These are phyloP conservation scores for Microdon myrmicae DNA, from an alignment of 2,888 invertebrate genomes.

Conservation along the genomic window DNA sequence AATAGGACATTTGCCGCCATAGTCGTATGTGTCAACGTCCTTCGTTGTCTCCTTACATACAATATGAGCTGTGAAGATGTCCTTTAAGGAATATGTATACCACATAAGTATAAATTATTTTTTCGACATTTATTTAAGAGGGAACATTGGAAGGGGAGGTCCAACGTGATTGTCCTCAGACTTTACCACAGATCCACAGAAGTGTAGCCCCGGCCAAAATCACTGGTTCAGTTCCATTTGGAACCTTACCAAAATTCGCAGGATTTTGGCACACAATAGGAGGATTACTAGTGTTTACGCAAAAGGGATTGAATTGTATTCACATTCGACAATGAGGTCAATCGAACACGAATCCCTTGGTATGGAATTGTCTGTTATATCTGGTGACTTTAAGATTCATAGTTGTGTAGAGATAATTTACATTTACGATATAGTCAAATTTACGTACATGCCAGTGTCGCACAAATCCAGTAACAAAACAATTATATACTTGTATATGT, in stretches of 20 bases:
- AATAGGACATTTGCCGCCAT: conserved; percentile 14
- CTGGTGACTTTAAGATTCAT: too few species aligned
- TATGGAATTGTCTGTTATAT: too few species aligned
- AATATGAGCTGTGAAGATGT: conserved; percentile 2
- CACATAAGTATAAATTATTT: conserved; percentile 1
- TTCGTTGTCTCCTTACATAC: conserved; percentile 1
- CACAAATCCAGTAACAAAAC: too few species aligned
- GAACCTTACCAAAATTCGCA: conserved; percentile 15
- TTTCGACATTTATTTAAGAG: neutral
- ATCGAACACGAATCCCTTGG: too few species aligned
- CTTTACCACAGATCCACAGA: neutral
- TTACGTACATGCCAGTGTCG: too few species aligned
- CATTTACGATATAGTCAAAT: too few species aligned
- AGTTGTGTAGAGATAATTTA: too few species aligned
- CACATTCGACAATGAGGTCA: conserved; percentile 5
- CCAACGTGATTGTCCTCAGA: neutral
- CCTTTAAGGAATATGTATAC: conserved; percentile 5
- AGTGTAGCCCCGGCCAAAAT: too few species aligned
- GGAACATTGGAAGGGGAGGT: neutral
- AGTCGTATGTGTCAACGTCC: neutral
- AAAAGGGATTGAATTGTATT: neutral
- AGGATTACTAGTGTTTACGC: neutral
- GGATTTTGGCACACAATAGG: conserved; percentile 17
- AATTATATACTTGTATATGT: too few species aligned
- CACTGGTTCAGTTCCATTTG: conserved; percentile 8